Evolutionary conservation across 1,140 invertebrate species (phyloP).

Genomic region (Drosophila albomicans): DNA sequence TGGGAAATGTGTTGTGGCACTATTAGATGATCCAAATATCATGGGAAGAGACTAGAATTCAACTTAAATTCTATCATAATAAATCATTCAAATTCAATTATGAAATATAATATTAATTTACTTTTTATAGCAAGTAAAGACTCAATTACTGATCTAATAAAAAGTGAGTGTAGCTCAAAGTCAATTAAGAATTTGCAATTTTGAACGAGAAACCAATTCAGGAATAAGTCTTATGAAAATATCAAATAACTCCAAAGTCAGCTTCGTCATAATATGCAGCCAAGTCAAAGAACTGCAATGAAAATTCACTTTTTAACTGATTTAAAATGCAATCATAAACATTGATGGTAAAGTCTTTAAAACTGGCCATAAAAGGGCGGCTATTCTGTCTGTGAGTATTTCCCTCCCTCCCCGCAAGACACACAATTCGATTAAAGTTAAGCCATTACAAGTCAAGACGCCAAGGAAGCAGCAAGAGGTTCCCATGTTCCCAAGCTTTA

Average conservation of each 20-base stretch:
- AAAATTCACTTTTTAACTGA: conserved; percentile 67
- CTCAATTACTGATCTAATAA: too few relatives aligned
- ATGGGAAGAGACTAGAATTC: neutral
- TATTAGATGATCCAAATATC: neutral
- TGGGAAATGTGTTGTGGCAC: neutral
- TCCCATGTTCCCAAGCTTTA: conserved; percentile 71
- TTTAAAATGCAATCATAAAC: conserved; percentile 71
- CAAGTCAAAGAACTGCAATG: neutral
- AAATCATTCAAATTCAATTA: too few relatives aligned
- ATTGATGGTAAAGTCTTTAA: conserved; percentile 65
- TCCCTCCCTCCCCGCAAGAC: conserved; percentile 37
- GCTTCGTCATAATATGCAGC: neutral
- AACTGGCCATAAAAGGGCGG: conserved; percentile 61
- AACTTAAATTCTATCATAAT: too few relatives aligned
- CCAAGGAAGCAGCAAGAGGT: conserved; percentile 35
- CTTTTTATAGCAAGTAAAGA: too few relatives aligned
- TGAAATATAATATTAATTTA: too few relatives aligned
- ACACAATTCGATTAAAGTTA: conserved; percentile 81
- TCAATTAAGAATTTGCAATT: too few relatives aligned
- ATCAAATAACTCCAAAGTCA: too few relatives aligned
- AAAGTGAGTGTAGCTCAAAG: too few relatives aligned
- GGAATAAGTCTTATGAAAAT: too few relatives aligned
- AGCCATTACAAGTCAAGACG: conserved; percentile 63
- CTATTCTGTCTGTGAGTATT: conserved; percentile 5
- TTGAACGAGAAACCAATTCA: too few relatives aligned